Conservation (phyloP, 2,888 invertebrate species). For the Thelaira solivaga region DNA sequence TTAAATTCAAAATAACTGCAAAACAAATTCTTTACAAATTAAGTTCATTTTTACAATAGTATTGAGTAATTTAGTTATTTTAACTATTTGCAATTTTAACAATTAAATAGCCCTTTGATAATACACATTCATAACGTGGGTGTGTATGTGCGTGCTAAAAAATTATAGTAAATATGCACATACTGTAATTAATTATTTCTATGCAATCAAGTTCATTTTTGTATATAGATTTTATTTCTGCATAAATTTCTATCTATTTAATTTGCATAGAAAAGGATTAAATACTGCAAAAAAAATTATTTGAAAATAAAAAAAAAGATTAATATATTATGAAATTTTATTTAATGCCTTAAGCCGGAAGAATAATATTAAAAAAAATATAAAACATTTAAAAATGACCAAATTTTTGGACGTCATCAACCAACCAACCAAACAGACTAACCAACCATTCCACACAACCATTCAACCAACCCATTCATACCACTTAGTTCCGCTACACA, state of each 20-base stretch:
- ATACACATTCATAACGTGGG: not conserved
- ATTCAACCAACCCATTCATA: slow-evolving; percentile 2
- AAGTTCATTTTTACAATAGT: not conserved
- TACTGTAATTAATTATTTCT: slow-evolving; percentile 37
- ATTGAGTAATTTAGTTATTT: not conserved
- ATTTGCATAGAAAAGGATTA: slow-evolving; percentile 30
- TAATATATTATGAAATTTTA: slow-evolving; percentile 42
- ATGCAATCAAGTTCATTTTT: slow-evolving; percentile 24
- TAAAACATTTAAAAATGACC: slow-evolving; percentile 31
- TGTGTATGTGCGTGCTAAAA: no score
- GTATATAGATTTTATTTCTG: slow-evolving; percentile 6
- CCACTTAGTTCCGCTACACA: slow-evolving; percentile 9
- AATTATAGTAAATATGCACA: not conserved
- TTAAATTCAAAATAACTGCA: no score
- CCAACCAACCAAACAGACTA: not conserved
- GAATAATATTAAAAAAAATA: slow-evolving; percentile 24
- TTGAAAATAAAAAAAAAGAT: not conserved
- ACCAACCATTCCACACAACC: not conserved
- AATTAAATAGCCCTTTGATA: not conserved
- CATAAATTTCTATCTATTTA: not conserved
- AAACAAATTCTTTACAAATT: no score
- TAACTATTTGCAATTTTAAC: not conserved
- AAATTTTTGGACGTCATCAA: slow-evolving; percentile 38
- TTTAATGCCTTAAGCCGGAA: slow-evolving; percentile 30
- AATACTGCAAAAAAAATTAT: slow-evolving; percentile 3